Evolutionary conservation across 2,888 invertebrate species (phyloP).

Genomic region (Eudemis profundana): DNA sequence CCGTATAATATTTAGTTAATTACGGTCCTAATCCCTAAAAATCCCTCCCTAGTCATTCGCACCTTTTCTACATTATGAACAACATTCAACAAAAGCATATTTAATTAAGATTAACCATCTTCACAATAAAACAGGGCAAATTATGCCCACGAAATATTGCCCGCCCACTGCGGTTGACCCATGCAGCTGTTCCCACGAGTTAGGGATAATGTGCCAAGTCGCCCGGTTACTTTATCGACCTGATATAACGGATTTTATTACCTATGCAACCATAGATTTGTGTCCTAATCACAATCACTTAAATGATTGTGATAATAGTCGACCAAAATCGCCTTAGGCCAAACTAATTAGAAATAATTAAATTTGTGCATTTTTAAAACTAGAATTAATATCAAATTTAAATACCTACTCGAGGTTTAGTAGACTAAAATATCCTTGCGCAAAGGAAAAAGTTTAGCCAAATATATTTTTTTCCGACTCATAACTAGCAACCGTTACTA

Average conservation of each 20-base stretch:
- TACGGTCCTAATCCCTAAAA: slow-evolving; percentile 16
- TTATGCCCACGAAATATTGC: slow-evolving; percentile 56
- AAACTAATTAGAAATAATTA: too few species aligned
- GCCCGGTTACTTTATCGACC: neutral
- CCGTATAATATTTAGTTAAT: slow-evolving; percentile 5
- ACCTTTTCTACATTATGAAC: slow-evolving; percentile 21
- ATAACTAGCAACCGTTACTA: slow-evolving; percentile 24
- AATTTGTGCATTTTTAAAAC: too few species aligned
- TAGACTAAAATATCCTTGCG: neutral
- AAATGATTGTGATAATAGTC: too few species aligned
- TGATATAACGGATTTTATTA: neutral
- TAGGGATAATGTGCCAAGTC: slow-evolving; percentile 53
- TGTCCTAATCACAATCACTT: too few species aligned
- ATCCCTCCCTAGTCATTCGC: slow-evolving; percentile 18
- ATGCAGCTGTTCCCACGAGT: slow-evolving; percentile 55
- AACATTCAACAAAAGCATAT: slow-evolving; percentile 60
- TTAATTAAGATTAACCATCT: slow-evolving; percentile 73
- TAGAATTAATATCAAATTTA: too few species aligned
- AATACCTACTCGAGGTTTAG: neutral
- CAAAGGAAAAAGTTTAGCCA: neutral
- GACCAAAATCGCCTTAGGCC: too few species aligned
- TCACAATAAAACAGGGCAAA: slow-evolving; percentile 57
- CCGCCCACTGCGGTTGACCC: slow-evolving; percentile 50
- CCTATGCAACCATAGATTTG: too few species aligned
- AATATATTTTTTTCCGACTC: slow-evolving; percentile 20